Conservation (phyloP, 2,888 invertebrate genomes). For the Trissolcus brochymenae region DNA sequence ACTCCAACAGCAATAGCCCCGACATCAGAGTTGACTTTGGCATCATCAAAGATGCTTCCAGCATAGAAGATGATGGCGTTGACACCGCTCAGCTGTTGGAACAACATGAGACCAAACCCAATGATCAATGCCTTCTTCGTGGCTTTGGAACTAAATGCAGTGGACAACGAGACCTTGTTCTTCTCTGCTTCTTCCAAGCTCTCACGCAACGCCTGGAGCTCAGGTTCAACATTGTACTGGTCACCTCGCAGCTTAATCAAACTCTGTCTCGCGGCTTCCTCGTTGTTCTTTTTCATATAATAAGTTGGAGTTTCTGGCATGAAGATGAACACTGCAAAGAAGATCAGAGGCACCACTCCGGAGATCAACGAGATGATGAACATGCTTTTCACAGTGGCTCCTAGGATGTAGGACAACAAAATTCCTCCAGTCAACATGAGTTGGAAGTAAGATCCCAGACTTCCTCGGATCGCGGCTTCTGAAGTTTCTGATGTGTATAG, state of each 20-base stretch:
- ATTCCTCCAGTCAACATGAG: slow-evolving; percentile 91
- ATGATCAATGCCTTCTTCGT: slow-evolving; percentile 84
- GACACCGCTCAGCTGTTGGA: slow-evolving; percentile 91
- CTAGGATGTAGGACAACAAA: slow-evolving; percentile 85
- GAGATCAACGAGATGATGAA: slow-evolving; percentile 82
- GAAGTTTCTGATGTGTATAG: slow-evolving; percentile 92
- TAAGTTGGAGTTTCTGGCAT: slow-evolving; percentile 93
- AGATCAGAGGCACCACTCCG: slow-evolving; percentile 82
- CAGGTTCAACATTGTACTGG: slow-evolving; percentile 82
- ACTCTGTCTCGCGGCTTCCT: slow-evolving; percentile 83
- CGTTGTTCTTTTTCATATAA: slow-evolving; percentile 81
- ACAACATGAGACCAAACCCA: slow-evolving; percentile 88
- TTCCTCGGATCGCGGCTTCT: slow-evolving; percentile 88
- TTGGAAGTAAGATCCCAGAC: slow-evolving; percentile 91
- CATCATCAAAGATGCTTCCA: slow-evolving; percentile 83
- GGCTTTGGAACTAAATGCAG: slow-evolving; percentile 80
- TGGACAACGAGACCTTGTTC: slow-evolving; percentile 79
- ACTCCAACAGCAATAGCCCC: slow-evolving; percentile 89
- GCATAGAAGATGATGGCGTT: slow-evolving; percentile 91
- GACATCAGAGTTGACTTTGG: slow-evolving; percentile 80
- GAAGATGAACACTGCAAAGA: slow-evolving; percentile 84
- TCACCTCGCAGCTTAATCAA: slow-evolving; percentile 86
- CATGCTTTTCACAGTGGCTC: slow-evolving; percentile 79
- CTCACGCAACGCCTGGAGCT: slow-evolving; percentile 81
- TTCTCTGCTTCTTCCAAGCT: slow-evolving; percentile 78